phyloP scores from a whole-genome alignment of 2,888 invertebrate species.

The Eupithecia vulgata region DNA sequence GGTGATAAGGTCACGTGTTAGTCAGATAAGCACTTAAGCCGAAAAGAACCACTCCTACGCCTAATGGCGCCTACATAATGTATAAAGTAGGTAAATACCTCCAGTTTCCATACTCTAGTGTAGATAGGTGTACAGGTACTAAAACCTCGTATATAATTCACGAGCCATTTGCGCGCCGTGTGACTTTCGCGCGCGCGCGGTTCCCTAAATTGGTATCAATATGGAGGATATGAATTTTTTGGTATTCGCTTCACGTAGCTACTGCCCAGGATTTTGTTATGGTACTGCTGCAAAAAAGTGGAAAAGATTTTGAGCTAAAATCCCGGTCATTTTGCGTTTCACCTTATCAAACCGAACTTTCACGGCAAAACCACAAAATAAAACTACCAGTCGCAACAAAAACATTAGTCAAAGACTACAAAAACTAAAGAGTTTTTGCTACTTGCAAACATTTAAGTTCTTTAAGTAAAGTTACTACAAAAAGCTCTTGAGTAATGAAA shows the following conservation, averaged over 20 bases:
- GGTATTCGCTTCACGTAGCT: constrained; percentile 27
- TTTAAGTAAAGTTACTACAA: constrained; percentile 21
- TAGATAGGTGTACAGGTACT: constrained; percentile 23
- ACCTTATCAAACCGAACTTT: neutral
- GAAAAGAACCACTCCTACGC: neutral
- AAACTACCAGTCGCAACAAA: neutral
- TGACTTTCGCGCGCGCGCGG: constrained; percentile 50
- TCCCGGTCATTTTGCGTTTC: neutral
- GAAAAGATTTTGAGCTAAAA: constrained; percentile 3
- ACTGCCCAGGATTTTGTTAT: constrained; percentile 20
- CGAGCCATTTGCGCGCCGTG: constrained; percentile 63
- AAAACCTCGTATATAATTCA: constrained; percentile 68
- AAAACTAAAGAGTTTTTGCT: too few relatives aligned
- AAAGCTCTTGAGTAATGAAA: constrained; percentile 12
- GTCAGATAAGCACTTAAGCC: neutral
- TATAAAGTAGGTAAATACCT: neutral
- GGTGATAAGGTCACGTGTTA: neutral
- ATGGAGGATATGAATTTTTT: constrained; percentile 37
- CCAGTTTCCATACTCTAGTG: neutral
- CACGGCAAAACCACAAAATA: neutral
- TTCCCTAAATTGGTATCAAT: constrained; percentile 52
- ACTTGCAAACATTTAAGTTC: constrained; percentile 24
- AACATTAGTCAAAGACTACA: too few relatives aligned
- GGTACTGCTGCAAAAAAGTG: constrained; percentile 11
- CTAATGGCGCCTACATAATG: neutral